Conservation (phyloP, 37 sponge, comb jelly and placozoan species). For the Theonella swinhoei region DNA sequence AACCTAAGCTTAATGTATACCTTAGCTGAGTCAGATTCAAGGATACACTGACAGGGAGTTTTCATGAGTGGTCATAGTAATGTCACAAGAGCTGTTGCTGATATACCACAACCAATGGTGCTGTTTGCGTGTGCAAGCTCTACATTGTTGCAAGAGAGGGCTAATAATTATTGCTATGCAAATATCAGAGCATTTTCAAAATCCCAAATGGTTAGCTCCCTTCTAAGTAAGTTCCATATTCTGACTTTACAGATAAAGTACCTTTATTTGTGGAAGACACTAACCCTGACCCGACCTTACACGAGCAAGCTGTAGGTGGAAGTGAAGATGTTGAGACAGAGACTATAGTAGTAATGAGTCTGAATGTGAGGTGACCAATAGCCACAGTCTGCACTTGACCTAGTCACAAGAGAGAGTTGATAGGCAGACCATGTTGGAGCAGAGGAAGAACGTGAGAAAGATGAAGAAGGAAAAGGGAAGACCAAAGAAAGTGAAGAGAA, state of each 20-base stretch:
- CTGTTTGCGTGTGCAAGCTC: conserved; percentile 3
- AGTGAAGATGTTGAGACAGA: neutral
- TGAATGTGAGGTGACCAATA: neutral
- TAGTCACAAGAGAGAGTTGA: too few species aligned
- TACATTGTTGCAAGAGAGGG: too few species aligned
- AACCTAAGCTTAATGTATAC: too few species aligned
- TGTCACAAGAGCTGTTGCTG: neutral
- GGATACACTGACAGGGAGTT: neutral
- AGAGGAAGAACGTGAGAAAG: neutral
- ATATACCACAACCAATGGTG: conserved; percentile 1
- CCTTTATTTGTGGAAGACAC: neutral
- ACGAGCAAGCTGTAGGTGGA: neutral
- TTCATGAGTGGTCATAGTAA: neutral
- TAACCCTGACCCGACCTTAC: neutral
- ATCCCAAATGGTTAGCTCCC: neutral
- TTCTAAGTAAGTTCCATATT: too few species aligned
- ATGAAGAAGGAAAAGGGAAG: neutral
- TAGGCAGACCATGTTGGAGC: neutral
- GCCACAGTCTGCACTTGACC: too few species aligned
- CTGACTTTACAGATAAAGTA: neutral
- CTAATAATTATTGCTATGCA: too few species aligned
- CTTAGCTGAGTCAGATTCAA: too few species aligned
- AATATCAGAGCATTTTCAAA: too few species aligned
- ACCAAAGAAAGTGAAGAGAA: neutral
- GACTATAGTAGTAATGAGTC: neutral